Evolutionary conservation across 2,888 invertebrate genomes (phyloP).

Genomic region (Brenthis daphne): DNA sequence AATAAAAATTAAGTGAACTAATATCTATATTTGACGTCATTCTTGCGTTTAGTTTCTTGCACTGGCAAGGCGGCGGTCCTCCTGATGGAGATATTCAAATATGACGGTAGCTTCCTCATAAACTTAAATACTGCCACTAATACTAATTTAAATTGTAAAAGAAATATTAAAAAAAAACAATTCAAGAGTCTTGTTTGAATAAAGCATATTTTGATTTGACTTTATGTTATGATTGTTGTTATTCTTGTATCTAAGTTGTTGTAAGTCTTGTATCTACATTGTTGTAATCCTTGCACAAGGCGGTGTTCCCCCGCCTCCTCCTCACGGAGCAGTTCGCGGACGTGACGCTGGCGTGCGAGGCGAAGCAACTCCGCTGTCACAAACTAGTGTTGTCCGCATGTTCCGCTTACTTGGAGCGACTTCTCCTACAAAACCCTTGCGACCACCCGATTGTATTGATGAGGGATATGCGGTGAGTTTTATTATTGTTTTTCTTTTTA

Average conservation of each 20-base stretch:
- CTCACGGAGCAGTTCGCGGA: conserved; percentile 93
- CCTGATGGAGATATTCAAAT: too few relatives aligned
- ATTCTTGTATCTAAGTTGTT: not conserved
- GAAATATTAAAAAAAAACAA: too few relatives aligned
- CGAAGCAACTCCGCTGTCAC: conserved; percentile 92
- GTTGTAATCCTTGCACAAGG: conserved; percentile 52
- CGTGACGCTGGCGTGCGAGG: conserved; percentile 94
- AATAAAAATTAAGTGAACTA: too few relatives aligned
- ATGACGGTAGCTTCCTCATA: too few relatives aligned
- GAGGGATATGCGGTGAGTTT: conserved; percentile 87
- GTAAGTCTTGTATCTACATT: not conserved
- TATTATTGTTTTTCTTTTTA: conserved; percentile 5
- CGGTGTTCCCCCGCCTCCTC: conserved; percentile 88
- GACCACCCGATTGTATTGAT: conserved; percentile 93
- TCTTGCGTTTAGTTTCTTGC: too few relatives aligned
- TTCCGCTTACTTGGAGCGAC: conserved; percentile 91
- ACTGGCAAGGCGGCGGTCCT: too few relatives aligned
- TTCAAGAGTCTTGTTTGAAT: too few relatives aligned
- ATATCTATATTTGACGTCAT: too few relatives aligned
- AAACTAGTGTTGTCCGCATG: conserved; percentile 93
- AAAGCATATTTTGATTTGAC: too few relatives aligned
- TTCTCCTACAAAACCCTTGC: conserved; percentile 91
- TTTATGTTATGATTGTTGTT: not conserved
- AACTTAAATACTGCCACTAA: too few relatives aligned
- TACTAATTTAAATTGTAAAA: too few relatives aligned